phyloP scores from a whole-genome alignment of 2,113 vertebrate species.

The Tiliqua scincoides region DNA sequence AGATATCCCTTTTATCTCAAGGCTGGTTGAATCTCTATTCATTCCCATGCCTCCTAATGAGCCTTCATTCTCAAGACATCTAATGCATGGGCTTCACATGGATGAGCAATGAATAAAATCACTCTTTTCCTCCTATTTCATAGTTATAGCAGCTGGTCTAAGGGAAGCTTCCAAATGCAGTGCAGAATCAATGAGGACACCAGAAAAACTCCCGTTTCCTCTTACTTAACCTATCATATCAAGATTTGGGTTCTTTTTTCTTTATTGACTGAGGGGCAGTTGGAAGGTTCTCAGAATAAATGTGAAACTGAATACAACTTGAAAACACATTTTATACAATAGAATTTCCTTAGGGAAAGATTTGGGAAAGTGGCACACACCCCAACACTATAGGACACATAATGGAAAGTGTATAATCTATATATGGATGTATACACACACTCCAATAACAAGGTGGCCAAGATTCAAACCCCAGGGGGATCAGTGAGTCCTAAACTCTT shows the following conservation, averaged over 20 bases:
- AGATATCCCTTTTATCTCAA: too few species aligned
- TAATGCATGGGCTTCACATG: constrained; percentile 24
- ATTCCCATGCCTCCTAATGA: constrained; percentile 62
- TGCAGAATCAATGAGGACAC: constrained; percentile 57
- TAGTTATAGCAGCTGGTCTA: neutral
- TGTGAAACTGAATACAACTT: constrained; percentile 36
- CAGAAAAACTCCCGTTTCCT: neutral
- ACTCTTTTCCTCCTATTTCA: neutral
- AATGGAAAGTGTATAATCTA: too few species aligned
- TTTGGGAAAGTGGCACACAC: constrained; percentile 1
- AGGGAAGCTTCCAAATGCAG: constrained; percentile 40
- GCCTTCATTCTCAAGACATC: constrained; percentile 48
- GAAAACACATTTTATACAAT: constrained; percentile 20
- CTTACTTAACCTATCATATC: constrained; percentile 45
- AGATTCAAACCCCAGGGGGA: too few species aligned
- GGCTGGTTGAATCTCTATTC: neutral
- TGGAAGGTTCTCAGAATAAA: constrained; percentile 55
- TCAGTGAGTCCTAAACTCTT: too few species aligned
- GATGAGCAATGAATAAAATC: constrained; percentile 48
- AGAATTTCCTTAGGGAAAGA: constrained; percentile 27
- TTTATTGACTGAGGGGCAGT: constrained; percentile 54
- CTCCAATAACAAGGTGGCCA: too few species aligned
- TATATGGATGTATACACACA: too few species aligned
- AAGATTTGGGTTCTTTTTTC: constrained; percentile 40
- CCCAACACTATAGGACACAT: neutral